Conservation (phyloP, 2,888 invertebrate genomes). For the Melieria omissa region DNA sequence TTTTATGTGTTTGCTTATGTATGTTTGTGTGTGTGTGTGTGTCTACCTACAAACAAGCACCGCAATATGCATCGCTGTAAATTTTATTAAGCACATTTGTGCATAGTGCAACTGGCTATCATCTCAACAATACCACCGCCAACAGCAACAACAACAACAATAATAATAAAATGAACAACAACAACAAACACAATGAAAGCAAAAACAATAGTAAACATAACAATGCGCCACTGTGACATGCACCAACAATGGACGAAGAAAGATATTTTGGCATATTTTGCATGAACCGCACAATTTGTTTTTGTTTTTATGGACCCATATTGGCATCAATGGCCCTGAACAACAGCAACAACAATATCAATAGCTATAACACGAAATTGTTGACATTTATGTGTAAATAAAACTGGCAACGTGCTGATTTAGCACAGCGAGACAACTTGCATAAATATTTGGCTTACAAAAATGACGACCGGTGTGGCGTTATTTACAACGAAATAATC, state of each 20-base stretch:
- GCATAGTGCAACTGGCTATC: constrained; percentile 5
- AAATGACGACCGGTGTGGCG: too few relatives aligned
- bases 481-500: too few relatives aligned
- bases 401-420: constrained; percentile 27
- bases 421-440: neutral
- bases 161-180: neutral
- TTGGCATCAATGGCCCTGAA: too few relatives aligned
- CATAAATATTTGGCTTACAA: too few relatives aligned
- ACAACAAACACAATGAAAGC: neutral
- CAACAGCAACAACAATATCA: constrained; percentile 1
- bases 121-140: constrained; percentile 3
- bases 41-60: neutral
- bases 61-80: neutral
- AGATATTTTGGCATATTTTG: neutral
- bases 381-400: constrained; percentile 24
- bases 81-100: constrained; percentile 16
- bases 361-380: neutral
- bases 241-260: neutral
- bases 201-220: neutral
- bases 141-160: constrained; percentile 1
- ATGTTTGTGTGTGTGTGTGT: neutral
- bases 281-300: constrained; percentile 11
- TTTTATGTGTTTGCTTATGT: neutral
- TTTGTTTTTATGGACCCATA: neutral
- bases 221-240: neutral